Evolutionary conservation across 2,113 vertebrate species (phyloP).

Genomic region (Melanocharis versteri): DNA sequence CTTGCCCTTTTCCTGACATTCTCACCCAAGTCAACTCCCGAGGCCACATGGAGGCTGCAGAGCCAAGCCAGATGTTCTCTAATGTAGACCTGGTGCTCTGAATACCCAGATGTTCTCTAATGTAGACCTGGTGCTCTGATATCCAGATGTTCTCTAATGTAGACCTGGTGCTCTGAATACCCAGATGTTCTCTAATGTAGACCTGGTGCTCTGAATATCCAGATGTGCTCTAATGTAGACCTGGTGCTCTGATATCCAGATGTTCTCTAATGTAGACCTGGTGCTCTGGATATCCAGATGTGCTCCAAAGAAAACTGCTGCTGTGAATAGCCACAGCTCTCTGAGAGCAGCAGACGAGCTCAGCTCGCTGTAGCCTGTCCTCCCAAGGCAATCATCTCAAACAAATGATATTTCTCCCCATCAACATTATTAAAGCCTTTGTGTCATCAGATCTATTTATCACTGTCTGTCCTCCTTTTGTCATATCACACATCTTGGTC

Average conservation of each 20-base stretch:
- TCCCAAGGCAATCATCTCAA: constrained; percentile 7
- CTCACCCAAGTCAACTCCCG: neutral
- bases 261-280: neutral
- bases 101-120: too few relatives aligned
- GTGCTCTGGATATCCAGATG: neutral
- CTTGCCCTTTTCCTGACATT: neutral
- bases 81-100: too few relatives aligned
- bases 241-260: too few relatives aligned
- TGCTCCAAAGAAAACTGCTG: neutral
- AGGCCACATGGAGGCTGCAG: neutral
- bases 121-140: neutral
- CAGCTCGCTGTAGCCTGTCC: neutral
- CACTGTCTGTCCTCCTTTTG: constrained; percentile 4
- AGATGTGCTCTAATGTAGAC: neutral
- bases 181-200: neutral
- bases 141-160: too few relatives aligned
- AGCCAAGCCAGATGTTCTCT: neutral
- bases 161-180: neutral
- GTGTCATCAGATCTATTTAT: constrained; percentile 32
- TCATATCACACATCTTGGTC: neutral
- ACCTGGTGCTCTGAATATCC: neutral
- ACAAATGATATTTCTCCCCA: constrained; percentile 25
- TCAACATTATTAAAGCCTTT: constrained; percentile 30
- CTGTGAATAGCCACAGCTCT: neutral
- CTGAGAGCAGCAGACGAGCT: neutral